A percentile compares a stretch with the other conserved stretches of the same genome.
phyloP scores from a whole-genome alignment of 2,888 invertebrate species.

The Ceratothoa steindachneri region DNA sequence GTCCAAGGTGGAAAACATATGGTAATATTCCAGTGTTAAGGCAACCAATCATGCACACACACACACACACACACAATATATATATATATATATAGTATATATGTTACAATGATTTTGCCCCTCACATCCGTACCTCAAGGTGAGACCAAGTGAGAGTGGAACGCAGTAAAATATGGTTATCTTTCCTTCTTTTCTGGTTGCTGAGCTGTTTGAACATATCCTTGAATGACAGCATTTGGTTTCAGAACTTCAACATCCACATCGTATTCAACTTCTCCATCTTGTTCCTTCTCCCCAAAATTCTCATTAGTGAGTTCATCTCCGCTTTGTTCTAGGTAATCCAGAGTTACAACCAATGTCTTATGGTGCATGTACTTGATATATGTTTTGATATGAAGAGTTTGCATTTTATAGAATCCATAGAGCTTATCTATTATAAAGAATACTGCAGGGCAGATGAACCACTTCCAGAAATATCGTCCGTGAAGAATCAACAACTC shows the following conservation, averaged over 20 bases:
- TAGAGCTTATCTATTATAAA: conserved; percentile 73
- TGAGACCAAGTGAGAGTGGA: conserved; percentile 75
- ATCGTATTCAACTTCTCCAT: neutral
- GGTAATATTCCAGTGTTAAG: too few relatives aligned
- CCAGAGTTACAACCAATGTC: conserved; percentile 72
- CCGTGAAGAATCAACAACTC: conserved; percentile 76
- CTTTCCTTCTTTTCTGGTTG: conserved; percentile 80
- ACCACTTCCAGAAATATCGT: conserved; percentile 94
- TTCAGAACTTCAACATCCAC: neutral
- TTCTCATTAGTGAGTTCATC: neutral
- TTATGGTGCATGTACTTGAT: conserved; percentile 83
- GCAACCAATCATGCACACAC: too few relatives aligned
- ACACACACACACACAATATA: too few relatives aligned
- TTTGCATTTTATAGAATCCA: conserved; percentile 55
- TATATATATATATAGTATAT: too few relatives aligned
- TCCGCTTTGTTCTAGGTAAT: conserved; percentile 20
- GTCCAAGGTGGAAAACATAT: too few relatives aligned
- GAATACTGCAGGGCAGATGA: conserved; percentile 72
- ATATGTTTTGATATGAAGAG: conserved; percentile 69
- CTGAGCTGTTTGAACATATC: conserved; percentile 69
- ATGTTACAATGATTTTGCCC: too few relatives aligned
- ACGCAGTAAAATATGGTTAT: conserved; percentile 94
- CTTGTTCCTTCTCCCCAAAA: neutral
- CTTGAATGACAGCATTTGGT: neutral
- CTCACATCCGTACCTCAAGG: conserved; percentile 78